phyloP scores from a whole-genome alignment of 2,797 vertebrate genomes.

The Hydrocynus forskahlii region DNA sequence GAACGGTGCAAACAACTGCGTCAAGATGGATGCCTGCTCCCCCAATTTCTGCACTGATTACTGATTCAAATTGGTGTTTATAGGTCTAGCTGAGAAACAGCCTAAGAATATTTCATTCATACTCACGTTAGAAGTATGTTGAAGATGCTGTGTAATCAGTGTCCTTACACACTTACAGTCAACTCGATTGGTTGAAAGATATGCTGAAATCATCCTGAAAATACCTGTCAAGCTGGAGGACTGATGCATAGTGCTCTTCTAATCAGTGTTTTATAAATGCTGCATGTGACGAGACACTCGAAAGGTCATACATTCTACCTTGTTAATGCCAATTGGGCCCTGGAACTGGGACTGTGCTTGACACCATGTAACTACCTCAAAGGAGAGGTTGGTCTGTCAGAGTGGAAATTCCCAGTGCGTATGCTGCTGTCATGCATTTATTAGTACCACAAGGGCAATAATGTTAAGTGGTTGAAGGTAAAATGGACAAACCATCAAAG shows the following conservation, averaged over 20 bases:
- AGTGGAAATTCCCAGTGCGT: conserved; percentile 66
- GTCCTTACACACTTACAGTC: background rate
- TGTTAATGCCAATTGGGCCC: conserved; percentile 53
- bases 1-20: conserved; percentile 56
- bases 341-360: conserved; percentile 55
- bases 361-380: conserved; percentile 51
- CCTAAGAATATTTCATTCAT: conserved; percentile 4
- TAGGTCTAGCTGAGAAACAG: background rate
- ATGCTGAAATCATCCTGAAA: conserved; percentile 48
- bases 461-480: conserved; percentile 40
- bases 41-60: conserved; percentile 26
- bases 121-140: background rate
- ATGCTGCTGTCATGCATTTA: conserved; percentile 49
- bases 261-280: conserved; percentile 20
- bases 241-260: conserved; percentile 4
- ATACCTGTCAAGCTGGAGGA: conserved; percentile 10
- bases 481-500: conserved; percentile 38
- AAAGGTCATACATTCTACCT: conserved; percentile 51
- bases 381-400: conserved; percentile 43
- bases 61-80: background rate
- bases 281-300: conserved; percentile 27
- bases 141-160: conserved; percentile 4
- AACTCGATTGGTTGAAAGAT: conserved; percentile 51
- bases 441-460: conserved; percentile 2
- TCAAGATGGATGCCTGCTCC: conserved; percentile 67